Base-by-base conservation (phyloP, 1,140 invertebrate species). In the Listronotus oregonensis region DNA sequence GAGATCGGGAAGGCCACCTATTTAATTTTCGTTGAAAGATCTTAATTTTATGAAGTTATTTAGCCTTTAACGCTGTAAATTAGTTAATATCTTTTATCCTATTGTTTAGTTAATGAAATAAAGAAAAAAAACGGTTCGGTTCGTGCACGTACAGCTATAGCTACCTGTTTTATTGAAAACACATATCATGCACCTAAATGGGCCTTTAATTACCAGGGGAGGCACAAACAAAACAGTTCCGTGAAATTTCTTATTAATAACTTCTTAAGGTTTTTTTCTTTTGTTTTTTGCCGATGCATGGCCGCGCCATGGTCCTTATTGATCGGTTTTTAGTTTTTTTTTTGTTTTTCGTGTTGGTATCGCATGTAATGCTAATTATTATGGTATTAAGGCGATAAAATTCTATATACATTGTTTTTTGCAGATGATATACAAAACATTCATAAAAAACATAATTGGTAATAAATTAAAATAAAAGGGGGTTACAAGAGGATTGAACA, bases 91-190 rank as follows among this genome's bases (percentile, higher is more conserved):
- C 32, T 37, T 7, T 1, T 37, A 1, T 9, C 34, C 57, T 31
- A 49, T 49, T 60, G 57, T 60, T 34, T 60, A 37, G 27, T 43
- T 49, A 43, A 60, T 60, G 57, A 60, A 60, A 60, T 49, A 49
- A 50, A 58, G 14, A 27, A 27, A 50, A 60, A 60, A 60, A 60
- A 47, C 42, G 6, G 10, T 43, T 57, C 10, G 21, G 40, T 44
- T 12, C 39, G 47, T 59, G 57, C 40, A 49, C 21, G 34, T 37
- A 10, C 31, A 12, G 10, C 39, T 7, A 14, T 34, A 32, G 59
- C 59, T 61, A 61, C 59, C 59, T 61, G 59, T 61, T 61, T 61
- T 61, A 61, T 61, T 61, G 51, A 61, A 61, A 61, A 52, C 59
- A 51, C 59, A 51, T 61, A 61, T 61, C 59, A 61, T 61, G 59